Percentiles rank a stretch among this genome's conserved stretches.
Conservation (phyloP, 2,113 vertebrate genomes). For the Anhinga anhinga region DNA sequence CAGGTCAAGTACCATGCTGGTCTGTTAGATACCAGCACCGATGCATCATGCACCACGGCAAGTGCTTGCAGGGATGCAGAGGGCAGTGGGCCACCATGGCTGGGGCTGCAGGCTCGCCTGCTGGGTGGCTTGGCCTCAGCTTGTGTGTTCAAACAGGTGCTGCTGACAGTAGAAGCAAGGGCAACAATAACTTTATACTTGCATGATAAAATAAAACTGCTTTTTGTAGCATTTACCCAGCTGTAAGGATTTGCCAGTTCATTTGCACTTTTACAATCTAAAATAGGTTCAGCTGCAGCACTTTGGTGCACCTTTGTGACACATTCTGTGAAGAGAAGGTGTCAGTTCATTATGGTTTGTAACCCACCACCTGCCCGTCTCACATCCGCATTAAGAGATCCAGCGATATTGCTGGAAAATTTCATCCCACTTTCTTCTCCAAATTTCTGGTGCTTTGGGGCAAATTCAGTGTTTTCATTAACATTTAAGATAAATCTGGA, state of each 20-base stretch:
- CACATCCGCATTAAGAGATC: neutral
- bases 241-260: neutral
- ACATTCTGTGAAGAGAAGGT: neutral
- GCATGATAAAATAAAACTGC: neutral
- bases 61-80: neutral
- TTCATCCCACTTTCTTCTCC: neutral
- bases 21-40: neutral
- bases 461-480: constrained; percentile 50
- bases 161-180: neutral
- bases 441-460: constrained; percentile 31
- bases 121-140: neutral
- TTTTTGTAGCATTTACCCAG: neutral
- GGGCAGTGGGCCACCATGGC: rapidly evolving
- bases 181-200: neutral
- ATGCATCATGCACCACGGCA: neutral
- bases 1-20: rapidly evolving
- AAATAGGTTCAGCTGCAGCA: neutral
- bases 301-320: neutral
- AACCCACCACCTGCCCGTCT: neutral
- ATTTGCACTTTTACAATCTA: neutral
- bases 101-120: rapidly evolving
- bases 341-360: neutral
- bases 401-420: neutral
- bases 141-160: neutral
- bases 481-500: constrained; percentile 56